These are phyloP conservation scores for Loris lydekkerianus DNA, from an alignment of 2,797 vertebrate genomes.

Conservation along the genomic window DNA sequence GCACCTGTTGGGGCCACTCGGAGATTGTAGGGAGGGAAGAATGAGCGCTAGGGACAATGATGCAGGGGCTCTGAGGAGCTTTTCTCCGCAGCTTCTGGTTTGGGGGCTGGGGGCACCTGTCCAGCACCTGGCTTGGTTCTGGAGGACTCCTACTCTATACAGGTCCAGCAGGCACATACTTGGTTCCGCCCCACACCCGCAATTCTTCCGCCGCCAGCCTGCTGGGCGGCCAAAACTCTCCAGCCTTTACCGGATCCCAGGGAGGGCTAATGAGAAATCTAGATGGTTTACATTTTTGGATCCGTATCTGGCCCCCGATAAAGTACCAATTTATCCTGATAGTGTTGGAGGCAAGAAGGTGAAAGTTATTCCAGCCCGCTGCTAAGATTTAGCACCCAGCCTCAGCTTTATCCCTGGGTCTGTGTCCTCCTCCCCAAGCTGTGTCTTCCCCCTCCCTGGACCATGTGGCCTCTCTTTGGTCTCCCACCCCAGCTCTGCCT, in stretches of 20 bases:
- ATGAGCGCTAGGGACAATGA: not conserved
- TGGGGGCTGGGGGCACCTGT: not conserved
- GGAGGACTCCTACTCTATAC: conserved; percentile 71
- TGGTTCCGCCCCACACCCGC: conserved; percentile 48
- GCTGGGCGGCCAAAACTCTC: not conserved
- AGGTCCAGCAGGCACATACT: conserved; percentile 79
- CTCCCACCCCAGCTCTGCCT: not conserved
- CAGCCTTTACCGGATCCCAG: not conserved
- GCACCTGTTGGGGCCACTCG: conserved; percentile 68
- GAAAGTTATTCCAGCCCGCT: conserved; percentile 70
- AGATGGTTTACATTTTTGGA: conserved; percentile 88
- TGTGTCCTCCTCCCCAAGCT: not conserved
- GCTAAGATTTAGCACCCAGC: not conserved
- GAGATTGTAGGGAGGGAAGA: not conserved
- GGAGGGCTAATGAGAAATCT: conserved; percentile 85
- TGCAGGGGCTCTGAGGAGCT: not conserved
- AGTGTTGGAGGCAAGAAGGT: conserved; percentile 85
- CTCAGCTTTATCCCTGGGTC: not conserved
- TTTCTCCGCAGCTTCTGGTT: not conserved
- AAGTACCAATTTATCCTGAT: conserved; percentile 86
- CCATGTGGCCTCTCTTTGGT: not conserved
- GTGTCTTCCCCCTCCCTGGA: not conserved
- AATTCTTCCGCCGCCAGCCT: not conserved
- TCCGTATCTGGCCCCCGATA: conserved; percentile 80
- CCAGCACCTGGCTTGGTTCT: conserved; percentile 85